Percentiles rank a stretch among this genome's conserved stretches.
phyloP scores from a whole-genome alignment of 64 coral and sea anemone species.

The Catalaphyllia jardinei region DNA sequence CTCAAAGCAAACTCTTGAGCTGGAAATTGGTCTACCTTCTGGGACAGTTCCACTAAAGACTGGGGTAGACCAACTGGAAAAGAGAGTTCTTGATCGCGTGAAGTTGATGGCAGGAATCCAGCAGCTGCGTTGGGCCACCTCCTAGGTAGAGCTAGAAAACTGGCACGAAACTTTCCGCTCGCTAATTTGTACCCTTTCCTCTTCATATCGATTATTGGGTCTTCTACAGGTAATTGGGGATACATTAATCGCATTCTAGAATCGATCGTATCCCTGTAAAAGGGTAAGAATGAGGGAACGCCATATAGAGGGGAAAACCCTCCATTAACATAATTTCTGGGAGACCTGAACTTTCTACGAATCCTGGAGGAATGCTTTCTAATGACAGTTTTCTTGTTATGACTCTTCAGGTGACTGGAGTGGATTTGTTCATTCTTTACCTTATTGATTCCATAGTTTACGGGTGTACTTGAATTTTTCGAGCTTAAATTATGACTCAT shows the following conservation, averaged over 20 bases:
- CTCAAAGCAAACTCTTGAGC: not conserved
- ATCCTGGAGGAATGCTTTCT: not conserved
- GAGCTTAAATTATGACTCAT: not conserved
- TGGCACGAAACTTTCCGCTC: too few species aligned
- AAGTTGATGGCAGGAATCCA: not conserved
- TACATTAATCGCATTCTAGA: not conserved
- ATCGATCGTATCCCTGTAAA: not conserved
- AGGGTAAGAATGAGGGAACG: not conserved
- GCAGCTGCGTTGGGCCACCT: not conserved
- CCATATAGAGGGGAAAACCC: not conserved
- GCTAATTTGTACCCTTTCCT: not conserved
- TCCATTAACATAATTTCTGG: not conserved
- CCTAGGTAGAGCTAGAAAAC: not conserved
- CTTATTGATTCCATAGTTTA: not conserved
- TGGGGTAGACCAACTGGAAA: not conserved
- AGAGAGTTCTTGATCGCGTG: not conserved
- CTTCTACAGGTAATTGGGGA: not conserved
- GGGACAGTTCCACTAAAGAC: not conserved
- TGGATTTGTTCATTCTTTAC: not conserved
- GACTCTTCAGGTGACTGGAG: not conserved
- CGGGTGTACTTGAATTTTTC: not conserved
- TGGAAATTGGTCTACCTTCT: not conserved
- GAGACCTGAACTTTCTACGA: not conserved
- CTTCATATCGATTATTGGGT: not conserved
- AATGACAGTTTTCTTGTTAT: not conserved